Conservation (phyloP, 2,888 invertebrate genomes). For the Spisula subtruncata region DNA sequence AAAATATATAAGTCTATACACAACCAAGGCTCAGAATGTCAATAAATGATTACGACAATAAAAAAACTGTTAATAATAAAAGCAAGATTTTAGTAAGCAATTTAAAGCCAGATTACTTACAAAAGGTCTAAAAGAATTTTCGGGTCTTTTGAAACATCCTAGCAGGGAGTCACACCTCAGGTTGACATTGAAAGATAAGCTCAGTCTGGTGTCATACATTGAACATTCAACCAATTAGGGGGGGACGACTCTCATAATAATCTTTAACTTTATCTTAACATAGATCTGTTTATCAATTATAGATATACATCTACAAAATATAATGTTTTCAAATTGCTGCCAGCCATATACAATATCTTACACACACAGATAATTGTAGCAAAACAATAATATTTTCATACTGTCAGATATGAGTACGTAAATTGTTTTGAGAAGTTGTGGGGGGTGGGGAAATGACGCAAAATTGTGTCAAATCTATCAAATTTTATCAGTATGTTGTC, state of each 20-base stretch:
- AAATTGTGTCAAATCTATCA: background rate
- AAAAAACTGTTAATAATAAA: conserved; percentile 28
- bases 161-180: conserved; percentile 45
- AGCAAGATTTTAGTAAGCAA: conserved; percentile 22
- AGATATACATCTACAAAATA: conserved; percentile 30
- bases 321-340: background rate
- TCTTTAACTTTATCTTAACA: conserved; percentile 17
- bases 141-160: conserved; percentile 23
- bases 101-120: conserved; percentile 49
- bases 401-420: background rate
- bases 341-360: background rate
- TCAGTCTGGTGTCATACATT: background rate
- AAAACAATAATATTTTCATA: conserved; percentile 16
- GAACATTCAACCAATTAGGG: conserved; percentile 14
- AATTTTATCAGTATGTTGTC: background rate
- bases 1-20: background rate
- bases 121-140: conserved; percentile 49
- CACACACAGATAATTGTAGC: background rate
- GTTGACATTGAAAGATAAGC: conserved; percentile 36
- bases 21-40: background rate
- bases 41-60: conserved; percentile 21
- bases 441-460: background rate
- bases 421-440: background rate
- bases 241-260: conserved; percentile 20
- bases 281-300: conserved; percentile 33